Evolutionary conservation across 1,140 invertebrate species (phyloP).

Genomic region (roundworm (Caenorhabditis elegans)): WBcel235 BX284606.5:6241501-6242000

Average conservation of each 20-base stretch:
- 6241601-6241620: slow-evolving; percentile 90
- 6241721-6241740: slow-evolving; percentile 99
- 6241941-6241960: too few relatives aligned
- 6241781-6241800: slow-evolving; percentile 85
- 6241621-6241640: slow-evolving; percentile 93
- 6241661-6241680: slow-evolving; percentile 78
- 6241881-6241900: too few relatives aligned
- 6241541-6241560: slow-evolving; percentile 91
- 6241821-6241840: slow-evolving; percentile 92
- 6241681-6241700: slow-evolving; percentile 81
- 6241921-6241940: too few relatives aligned
- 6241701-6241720: slow-evolving; percentile 77
- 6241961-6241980: too few relatives aligned
- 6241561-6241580: slow-evolving; percentile 92
- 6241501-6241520: slow-evolving; percentile 86
- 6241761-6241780: slow-evolving; percentile 83
- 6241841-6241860: slow-evolving; percentile 96
- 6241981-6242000: too few relatives aligned
- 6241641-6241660: slow-evolving; percentile 98
- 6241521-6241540: slow-evolving; percentile 82
- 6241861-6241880: slow-evolving; percentile 49
- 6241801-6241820: slow-evolving; percentile 86
- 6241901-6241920: too few relatives aligned
- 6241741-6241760: slow-evolving; percentile 87
- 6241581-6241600: slow-evolving; percentile 83